phyloP scores from a whole-genome alignment of 23 tunicate genomes.

The Ascidia mentula region DNA sequence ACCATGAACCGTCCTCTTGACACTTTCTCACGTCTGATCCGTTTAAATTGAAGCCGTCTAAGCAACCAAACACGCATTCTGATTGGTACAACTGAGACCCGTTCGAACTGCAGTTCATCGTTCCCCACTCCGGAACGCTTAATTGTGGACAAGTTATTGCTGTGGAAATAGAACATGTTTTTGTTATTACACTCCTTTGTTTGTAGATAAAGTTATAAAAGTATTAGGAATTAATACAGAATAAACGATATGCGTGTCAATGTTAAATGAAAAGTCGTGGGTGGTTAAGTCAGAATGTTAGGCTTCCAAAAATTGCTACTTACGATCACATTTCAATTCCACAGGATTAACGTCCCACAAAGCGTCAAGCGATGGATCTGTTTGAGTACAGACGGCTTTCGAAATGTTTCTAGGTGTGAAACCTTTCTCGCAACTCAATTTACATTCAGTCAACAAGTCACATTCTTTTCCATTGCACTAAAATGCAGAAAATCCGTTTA shows the following conservation, averaged over 20 bases:
- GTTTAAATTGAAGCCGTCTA: neutral
- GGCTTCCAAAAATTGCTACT: neutral
- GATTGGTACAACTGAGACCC: neutral
- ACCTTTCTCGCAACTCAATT: neutral
- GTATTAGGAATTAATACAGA: no score
- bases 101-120: neutral
- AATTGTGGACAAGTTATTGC: neutral
- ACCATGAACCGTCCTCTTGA: conserved; percentile 22
- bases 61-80: conserved; percentile 1
- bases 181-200: neutral
- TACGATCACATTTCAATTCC: neutral
- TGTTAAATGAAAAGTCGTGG: no score
- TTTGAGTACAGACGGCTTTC: neutral
- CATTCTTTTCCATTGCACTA: neutral
- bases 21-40: neutral
- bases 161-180: neutral
- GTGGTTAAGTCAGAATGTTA: no score
- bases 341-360: neutral
- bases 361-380: neutral
- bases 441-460: neutral
- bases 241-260: no score
- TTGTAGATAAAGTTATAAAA: neutral
- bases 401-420: neutral
- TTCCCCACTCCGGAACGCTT: neutral
- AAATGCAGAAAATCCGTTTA: neutral